Conservation (phyloP, 2,113 vertebrate genomes). For the Irena cyanogastra region DNA sequence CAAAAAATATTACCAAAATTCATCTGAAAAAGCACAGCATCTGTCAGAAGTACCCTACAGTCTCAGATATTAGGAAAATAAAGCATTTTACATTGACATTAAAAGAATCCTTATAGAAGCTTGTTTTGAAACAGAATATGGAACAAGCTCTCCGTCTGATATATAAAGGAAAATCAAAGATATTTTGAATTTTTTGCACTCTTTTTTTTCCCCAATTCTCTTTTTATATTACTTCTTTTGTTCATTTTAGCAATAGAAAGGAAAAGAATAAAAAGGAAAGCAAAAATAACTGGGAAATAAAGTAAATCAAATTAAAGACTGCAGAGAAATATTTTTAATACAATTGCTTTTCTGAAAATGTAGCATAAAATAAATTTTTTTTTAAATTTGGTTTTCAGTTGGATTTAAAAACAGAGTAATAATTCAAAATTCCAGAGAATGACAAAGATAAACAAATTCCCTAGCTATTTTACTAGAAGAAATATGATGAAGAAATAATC, state of each 20-base stretch:
- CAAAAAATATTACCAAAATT: background rate
- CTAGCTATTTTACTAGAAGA: background rate
- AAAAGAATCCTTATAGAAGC: background rate
- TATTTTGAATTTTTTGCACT: background rate
- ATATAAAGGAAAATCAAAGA: background rate
- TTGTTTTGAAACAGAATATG: background rate
- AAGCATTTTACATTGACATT: background rate
- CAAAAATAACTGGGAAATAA: background rate
- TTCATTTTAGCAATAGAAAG: background rate
- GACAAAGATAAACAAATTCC: background rate
- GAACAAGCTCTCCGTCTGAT: background rate
- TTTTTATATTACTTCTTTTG: background rate
- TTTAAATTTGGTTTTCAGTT: background rate
- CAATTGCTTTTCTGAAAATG: background rate
- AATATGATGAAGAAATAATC: background rate
- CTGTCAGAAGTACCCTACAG: background rate
- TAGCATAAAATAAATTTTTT: background rate
- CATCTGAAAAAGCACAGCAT: background rate
- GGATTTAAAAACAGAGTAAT: background rate
- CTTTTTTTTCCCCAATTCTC: background rate
- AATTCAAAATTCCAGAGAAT: background rate
- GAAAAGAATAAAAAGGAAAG: background rate
- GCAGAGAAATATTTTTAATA: background rate
- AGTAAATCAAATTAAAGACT: background rate
- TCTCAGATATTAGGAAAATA: background rate